Base-by-base conservation (phyloP, 2,113 vertebrate genomes). In the Bufo bufo region DNA sequence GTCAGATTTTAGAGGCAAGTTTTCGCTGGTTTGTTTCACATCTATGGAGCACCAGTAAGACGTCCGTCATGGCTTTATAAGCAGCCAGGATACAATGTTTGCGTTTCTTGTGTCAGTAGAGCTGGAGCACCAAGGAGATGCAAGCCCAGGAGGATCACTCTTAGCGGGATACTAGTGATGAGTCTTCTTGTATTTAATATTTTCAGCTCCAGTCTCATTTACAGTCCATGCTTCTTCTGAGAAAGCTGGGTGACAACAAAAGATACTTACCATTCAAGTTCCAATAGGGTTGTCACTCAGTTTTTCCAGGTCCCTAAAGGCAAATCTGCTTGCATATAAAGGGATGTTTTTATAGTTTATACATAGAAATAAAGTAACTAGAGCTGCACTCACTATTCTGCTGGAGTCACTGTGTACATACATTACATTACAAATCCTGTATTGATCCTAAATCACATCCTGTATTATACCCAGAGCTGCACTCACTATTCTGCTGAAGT, bases 101-200 rank as follows among this genome's bases (percentile, higher is more conserved):
- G 58, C 3, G 33, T 45, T 61, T 11, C 11, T 82, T 82, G 80
- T 82, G 59, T 61, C 52, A 63, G 56, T 43, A 19, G 17, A 63
- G 58, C 80, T 43, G 11, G 17, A 63, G 58, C 80, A 82, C 58
- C 58, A 47, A 63, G 80, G 80, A 12, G 80, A 63, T 50, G 20
- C 49, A 65, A 65, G 59, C 80, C 59, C 80, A 3, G 80, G 80
- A 82, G 59, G 43, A 82, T 65, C n/a, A 17, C 6, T 13, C 43
- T 65, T 10, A n/a, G 49, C 4, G 6, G 4, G 2, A 56, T n/a
- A 16, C 23, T 54, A 6, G 45, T 77, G 17, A 4, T 45, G 33
- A 49, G 69, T 45, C 23, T 49, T 8, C 49, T 54, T 20, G 10
- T 77, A 16, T 77, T 6, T 54, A 52, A 8, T 52, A 10, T 77